These are phyloP conservation scores for Pseudococcus viburni DNA, from an alignment of 2,888 invertebrate genomes.

Conservation along the genomic window DNA sequence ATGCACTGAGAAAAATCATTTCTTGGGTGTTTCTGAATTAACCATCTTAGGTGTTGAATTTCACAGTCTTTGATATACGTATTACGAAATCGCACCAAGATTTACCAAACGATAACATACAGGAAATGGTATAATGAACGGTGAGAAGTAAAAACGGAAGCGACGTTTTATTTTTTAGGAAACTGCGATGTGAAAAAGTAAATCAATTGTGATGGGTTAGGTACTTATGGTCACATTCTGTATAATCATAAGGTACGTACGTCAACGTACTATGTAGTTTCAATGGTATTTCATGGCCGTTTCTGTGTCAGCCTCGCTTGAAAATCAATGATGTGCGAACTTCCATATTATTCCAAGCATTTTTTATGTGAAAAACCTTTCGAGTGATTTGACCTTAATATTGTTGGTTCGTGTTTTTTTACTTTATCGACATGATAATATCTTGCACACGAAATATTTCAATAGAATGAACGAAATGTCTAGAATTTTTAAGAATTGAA, in stretches of 20 bases:
- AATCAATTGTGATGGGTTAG: conserved; percentile 15
- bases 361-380: no score
- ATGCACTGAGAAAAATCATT: no score
- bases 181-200: conserved; percentile 4
- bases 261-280: background rate
- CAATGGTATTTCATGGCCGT: background rate
- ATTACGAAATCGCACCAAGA: background rate
- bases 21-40: background rate
- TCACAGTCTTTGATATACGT: background rate
- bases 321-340: background rate
- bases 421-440: no score
- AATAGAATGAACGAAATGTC: no score
- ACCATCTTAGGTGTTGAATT: background rate
- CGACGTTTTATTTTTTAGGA: conserved; percentile 12
- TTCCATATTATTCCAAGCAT: no score
- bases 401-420: no score
- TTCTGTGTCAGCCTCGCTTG: background rate
- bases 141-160: conserved; percentile 25
- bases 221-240: conserved; percentile 6
- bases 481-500: no score
- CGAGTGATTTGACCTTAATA: no score
- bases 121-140: conserved; percentile 15
- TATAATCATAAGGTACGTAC: conserved; percentile 19
- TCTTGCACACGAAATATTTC: no score
- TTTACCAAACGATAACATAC: background rate